Evolutionary conservation across 2,888 invertebrate genomes (phyloP).

Genomic region (Pseudococcus longispinus): DNA sequence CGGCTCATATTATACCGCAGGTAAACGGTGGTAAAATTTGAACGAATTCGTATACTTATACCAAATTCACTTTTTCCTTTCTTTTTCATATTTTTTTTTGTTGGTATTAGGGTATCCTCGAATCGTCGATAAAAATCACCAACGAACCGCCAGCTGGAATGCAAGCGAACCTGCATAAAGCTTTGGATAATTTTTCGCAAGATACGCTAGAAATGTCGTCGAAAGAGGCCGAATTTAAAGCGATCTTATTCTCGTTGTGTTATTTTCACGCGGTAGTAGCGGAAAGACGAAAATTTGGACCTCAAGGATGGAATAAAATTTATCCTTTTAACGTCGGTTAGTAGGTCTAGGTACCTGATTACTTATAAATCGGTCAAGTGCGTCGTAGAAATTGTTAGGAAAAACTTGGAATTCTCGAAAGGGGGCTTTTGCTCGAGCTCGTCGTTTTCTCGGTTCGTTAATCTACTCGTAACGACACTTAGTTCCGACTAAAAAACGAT

Average conservation of each 20-base stretch:
- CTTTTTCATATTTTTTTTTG: no score
- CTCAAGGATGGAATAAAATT: slow-evolving; percentile 93
- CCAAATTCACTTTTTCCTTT: background rate
- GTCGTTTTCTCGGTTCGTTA: no score
- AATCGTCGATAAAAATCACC: slow-evolving; percentile 95
- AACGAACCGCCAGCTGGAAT: slow-evolving; percentile 98
- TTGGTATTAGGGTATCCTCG: slow-evolving; percentile 77
- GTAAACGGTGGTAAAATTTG: slow-evolving; percentile 61
- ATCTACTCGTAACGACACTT: no score
- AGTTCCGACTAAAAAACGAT: background rate
- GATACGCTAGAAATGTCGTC: slow-evolving; percentile 95
- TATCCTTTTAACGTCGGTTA: slow-evolving; percentile 92
- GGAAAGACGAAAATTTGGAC: slow-evolving; percentile 91
- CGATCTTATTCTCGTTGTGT: slow-evolving; percentile 88
- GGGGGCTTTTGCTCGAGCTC: no score
- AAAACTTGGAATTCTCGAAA: no score
- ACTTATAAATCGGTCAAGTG: background rate
- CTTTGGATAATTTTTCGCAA: slow-evolving; percentile 91
- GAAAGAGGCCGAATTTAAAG: slow-evolving; percentile 95
- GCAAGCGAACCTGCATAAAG: slow-evolving; percentile 94
- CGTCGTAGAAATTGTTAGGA: no score
- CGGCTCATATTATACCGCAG: slow-evolving; percentile 92
- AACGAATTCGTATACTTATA: background rate
- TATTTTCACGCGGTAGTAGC: slow-evolving; percentile 97
- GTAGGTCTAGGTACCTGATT: no score